Evolutionary conservation across 2,797 vertebrate species (phyloP).

Genomic region (Phalloptychus januarius): DNA sequence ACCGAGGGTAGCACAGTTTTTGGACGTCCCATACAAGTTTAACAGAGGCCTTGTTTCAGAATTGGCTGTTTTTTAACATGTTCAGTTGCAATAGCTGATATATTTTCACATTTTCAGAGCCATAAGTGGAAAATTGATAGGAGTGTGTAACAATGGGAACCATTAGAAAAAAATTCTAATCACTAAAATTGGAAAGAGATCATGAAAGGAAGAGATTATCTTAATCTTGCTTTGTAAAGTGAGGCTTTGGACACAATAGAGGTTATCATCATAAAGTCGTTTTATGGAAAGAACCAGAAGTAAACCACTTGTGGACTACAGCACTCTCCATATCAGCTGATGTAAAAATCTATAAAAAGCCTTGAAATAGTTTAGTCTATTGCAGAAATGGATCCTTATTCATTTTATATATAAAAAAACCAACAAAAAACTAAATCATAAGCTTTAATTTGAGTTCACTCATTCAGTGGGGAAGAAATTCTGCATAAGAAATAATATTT

Average conservation of each 20-base stretch:
- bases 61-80: not conserved
- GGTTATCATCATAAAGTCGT: not conserved
- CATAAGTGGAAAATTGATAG: not conserved
- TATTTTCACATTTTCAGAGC: not conserved
- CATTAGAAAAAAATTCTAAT: not conserved
- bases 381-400: not conserved
- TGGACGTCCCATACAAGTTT: not conserved
- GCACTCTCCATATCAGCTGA: not conserved
- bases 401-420: not conserved
- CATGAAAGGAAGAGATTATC: not conserved
- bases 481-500: not conserved
- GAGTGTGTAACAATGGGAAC: not conserved
- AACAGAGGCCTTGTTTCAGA: not conserved
- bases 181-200: not conserved
- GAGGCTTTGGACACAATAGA: not conserved
- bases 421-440: not conserved
- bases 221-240: not conserved
- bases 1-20: not conserved
- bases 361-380: not conserved
- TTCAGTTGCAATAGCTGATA: not conserved
- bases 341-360: not conserved
- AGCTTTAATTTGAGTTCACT: not conserved
- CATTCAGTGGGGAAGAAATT: not conserved
- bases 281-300: not conserved
- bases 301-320: not conserved